Conservation (phyloP, 2,797 vertebrate genomes). For the Eleutherodactylus coqui region DNA sequence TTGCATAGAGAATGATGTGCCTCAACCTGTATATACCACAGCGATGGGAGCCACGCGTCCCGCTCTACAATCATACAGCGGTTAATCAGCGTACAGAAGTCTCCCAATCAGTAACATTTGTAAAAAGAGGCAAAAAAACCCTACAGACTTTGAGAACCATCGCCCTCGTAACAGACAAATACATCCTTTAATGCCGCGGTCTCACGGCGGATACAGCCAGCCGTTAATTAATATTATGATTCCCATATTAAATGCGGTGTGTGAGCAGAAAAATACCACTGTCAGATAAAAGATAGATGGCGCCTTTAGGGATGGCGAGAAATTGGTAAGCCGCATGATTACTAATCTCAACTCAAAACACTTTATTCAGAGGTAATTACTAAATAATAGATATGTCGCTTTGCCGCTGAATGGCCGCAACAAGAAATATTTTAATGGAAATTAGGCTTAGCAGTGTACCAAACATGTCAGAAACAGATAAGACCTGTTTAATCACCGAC, state of each 20-base stretch:
- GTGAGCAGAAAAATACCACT: constrained; percentile 17
- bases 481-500: not conserved
- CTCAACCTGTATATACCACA: not conserved
- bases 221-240: constrained; percentile 35
- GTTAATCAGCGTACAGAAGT: not conserved
- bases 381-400: not conserved
- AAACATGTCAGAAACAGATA: constrained; percentile 17
- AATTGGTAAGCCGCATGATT: constrained; percentile 3
- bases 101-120: not conserved
- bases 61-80: not conserved
- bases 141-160: not conserved
- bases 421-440: not conserved
- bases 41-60: not conserved
- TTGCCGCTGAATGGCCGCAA: not conserved
- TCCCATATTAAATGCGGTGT: constrained; percentile 24
- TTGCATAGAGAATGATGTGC: not conserved
- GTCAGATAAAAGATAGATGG: constrained; percentile 50
- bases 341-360: constrained; percentile 1
- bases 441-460: not conserved
- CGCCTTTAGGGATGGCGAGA: constrained; percentile 14
- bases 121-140: not conserved
- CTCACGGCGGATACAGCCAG: constrained; percentile 4
- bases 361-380: constrained; percentile 35
- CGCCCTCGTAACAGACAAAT: not conserved
- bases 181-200: not conserved